Percentiles rank a stretch among this genome's conserved stretches.
Conservation (phyloP, 2,113 vertebrate species). For the Pholis gunnellus region DNA sequence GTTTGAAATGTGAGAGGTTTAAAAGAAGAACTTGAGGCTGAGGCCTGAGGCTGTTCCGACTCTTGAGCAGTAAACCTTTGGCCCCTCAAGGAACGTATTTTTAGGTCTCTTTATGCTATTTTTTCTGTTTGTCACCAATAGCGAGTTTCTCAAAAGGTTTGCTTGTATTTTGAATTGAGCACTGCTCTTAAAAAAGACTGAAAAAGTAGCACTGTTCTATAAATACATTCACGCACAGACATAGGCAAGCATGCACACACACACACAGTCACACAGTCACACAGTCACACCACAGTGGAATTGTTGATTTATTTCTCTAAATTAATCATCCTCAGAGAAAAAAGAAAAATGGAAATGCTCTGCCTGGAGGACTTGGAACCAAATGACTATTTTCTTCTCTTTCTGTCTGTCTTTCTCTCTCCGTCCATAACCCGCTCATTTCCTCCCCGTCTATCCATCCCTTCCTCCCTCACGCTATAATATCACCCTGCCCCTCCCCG, state of each 20-base stretch:
- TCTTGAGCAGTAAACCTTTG: not conserved
- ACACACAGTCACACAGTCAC: not conserved
- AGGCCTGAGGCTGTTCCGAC: not conserved
- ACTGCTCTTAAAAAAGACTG: not conserved
- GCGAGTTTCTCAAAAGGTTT: not conserved
- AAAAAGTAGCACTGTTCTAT: constrained; percentile 9
- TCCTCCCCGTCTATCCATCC: constrained; percentile 8
- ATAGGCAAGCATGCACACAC: not conserved
- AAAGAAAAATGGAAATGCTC: constrained; percentile 34
- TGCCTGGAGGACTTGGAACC: constrained; percentile 32
- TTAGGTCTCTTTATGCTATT: not conserved
- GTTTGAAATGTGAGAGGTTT: constrained; percentile 11
- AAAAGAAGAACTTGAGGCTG: not conserved
- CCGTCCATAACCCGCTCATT: not conserved
- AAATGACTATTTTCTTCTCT: constrained; percentile 5
- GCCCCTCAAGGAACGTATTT: not conserved
- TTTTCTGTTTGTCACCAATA: not conserved
- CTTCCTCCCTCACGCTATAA: constrained; percentile 19
- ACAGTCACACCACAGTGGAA: not conserved
- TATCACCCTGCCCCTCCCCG: constrained; percentile 1
- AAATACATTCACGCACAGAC: not conserved
- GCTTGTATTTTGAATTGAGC: not conserved
- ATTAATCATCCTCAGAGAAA: constrained; percentile 39
- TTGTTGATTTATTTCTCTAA: constrained; percentile 18
- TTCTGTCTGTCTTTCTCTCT: constrained; percentile 11